Evolutionary conservation across 2,797 vertebrate genomes (phyloP).

Genomic region (Cephalopachus bancanus): DNA sequence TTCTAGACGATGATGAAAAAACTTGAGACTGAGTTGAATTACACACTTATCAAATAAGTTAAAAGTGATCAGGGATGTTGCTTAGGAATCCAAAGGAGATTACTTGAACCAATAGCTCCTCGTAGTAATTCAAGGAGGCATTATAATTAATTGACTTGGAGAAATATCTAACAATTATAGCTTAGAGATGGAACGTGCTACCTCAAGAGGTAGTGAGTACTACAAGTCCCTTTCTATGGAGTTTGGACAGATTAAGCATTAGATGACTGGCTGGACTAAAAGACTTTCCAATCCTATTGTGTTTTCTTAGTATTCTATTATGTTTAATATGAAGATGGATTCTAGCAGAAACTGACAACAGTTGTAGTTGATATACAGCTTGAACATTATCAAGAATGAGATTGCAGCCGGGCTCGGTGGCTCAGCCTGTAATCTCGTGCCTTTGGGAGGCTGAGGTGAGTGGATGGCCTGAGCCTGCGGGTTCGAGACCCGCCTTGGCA

Average conservation of each 20-base stretch:
- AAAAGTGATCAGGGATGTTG: neutral
- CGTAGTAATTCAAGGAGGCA: neutral
- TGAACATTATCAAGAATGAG: neutral
- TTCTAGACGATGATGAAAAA: neutral
- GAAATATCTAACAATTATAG: neutral
- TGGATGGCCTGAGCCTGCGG: too few relatives aligned
- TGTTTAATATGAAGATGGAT: neutral
- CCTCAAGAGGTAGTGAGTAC: neutral
- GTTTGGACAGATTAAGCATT: neutral
- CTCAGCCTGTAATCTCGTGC: too few relatives aligned
- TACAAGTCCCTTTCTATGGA: neutral
- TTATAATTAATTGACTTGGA: constrained; percentile 20
- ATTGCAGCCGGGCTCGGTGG: neutral
- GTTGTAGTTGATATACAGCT: neutral
- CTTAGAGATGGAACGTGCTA: neutral
- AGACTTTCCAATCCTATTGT: neutral
- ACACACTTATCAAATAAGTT: neutral
- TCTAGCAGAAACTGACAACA: neutral
- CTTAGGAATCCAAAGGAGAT: neutral
- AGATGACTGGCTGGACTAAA: neutral
- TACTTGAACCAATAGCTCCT: neutral
- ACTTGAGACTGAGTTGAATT: neutral
- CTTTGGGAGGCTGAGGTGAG: too few relatives aligned
- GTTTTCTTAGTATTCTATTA: constrained; percentile 2
- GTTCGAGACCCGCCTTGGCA: too few relatives aligned